Evolutionary conservation across 2,888 invertebrate species (phyloP), one percentile per base, ranked within the genome.

Genomic region (Chaetoderma sp.): DNA sequence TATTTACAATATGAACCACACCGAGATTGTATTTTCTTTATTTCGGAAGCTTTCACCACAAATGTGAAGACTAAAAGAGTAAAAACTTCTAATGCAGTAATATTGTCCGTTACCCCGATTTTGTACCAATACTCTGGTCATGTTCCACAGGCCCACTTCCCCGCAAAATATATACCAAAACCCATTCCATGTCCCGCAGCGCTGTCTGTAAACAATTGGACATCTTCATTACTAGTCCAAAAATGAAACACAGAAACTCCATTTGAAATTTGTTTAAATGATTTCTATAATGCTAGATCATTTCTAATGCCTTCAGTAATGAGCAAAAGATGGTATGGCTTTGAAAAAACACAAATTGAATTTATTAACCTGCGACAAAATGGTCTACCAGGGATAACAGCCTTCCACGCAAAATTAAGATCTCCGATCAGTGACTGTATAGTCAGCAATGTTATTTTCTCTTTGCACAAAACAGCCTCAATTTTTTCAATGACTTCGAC

Each of bases 291-390:
- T 6, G 8, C 16, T n/a, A 56, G 27, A 18, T 56, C 56, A 16
- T 18, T n/a, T 8, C 39, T 50, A 16, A 60, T 52, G 3, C 47
- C 28, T 8, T 25, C 23, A 5, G 6, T 52, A 5, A 60, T 18
- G 6, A 32, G 23, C 13, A 33, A n/a, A 10, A 18, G 18, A 54
- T 61, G 61, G 54, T 61, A 39, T 10, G 52, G 61, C 27, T 36
- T 39, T 50, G 16, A 13, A 23, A 36, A 18, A 18, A 27, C 54
- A 27, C 25, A 18, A n/a, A 54, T 61, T 4, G 55, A 27, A 32
- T 62, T 36, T 23, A 62, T 62, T 6, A 55, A 39, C 23, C 56
- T 28, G 6, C 47, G 28, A 18, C 55, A 56, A 44, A 62, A 62
- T 8, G 47, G 39, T 16, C 56, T 45, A 23, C 47, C 62, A 1